A percentile compares a stretch with the other conserved stretches of the same genome.
phyloP scores from a whole-genome alignment of 2,888 invertebrate species.

The Agrochola lota region DNA sequence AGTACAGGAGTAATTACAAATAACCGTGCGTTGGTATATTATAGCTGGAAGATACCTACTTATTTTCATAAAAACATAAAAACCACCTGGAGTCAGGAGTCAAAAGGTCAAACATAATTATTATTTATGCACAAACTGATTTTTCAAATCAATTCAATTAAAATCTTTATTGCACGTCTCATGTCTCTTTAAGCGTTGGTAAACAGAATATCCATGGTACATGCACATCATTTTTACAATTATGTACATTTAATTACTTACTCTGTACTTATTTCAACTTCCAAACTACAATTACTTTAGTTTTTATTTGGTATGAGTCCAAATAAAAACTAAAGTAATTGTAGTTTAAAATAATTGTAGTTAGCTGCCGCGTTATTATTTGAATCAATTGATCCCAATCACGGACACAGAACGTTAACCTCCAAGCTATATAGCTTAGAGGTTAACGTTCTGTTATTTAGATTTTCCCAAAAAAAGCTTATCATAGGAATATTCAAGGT shows the following conservation, averaged over 20 bases:
- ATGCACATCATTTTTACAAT: neutral
- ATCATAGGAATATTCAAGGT: neutral
- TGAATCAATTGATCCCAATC: neutral
- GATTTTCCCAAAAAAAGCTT: too few species aligned
- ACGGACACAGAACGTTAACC: neutral
- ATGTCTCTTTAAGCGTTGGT: neutral
- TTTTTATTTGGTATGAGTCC: neutral
- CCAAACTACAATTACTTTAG: neutral
- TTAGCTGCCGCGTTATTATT: neutral
- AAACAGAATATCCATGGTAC: neutral
- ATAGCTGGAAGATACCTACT: neutral
- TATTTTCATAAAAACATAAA: neutral
- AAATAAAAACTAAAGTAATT: too few species aligned
- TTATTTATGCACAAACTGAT: conserved; percentile 4
- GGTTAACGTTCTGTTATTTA: too few species aligned
- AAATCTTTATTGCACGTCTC: too few species aligned
- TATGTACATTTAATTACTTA: neutral
- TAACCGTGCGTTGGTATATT: neutral
- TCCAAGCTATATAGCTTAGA: too few species aligned
- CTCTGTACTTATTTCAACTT: neutral
- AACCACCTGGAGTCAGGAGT: neutral
- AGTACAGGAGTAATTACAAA: conserved; percentile 1
- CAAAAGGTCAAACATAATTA: conserved; percentile 10
- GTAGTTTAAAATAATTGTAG: too few species aligned
- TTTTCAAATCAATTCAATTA: too few species aligned